Percentiles rank a stretch among this genome's conserved stretches.
These are phyloP conservation scores for Zeus faber DNA, from an alignment of 2,113 vertebrate genomes.

Conservation along the genomic window DNA sequence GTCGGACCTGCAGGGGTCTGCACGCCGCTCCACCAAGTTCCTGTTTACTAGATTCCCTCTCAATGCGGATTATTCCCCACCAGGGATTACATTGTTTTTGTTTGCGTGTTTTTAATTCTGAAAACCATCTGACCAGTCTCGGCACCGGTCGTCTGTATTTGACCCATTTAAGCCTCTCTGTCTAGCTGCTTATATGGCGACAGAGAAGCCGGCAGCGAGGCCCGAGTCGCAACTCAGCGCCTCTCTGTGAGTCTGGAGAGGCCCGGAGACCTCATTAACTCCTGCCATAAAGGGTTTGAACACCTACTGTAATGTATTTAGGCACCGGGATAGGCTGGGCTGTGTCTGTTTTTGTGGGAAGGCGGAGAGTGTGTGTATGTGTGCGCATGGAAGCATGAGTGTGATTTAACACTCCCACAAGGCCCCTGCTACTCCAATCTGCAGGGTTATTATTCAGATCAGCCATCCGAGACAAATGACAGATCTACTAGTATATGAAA, in stretches of 20 bases:
- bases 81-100: not conserved
- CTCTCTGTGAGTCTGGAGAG: conserved; percentile 23
- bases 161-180: conserved; percentile 19
- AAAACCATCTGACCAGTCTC: conserved; percentile 18
- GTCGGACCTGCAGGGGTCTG: not conserved
- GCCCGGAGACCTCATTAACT: conserved; percentile 45
- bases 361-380: conserved; percentile 29
- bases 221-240: not conserved
- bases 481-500: conserved; percentile 41
- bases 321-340: conserved; percentile 13
- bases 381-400: conserved; percentile 25
- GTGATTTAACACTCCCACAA: conserved; percentile 56
- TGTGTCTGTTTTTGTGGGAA: conserved; percentile 26
- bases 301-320: conserved; percentile 22
- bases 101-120: conserved; percentile 6
- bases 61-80: too few relatives aligned
- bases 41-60: not conserved
- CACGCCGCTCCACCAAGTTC: not conserved
- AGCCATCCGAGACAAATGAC: conserved; percentile 53
- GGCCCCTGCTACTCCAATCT: conserved; percentile 45
- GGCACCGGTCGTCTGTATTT: conserved; percentile 1
- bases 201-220: conserved; percentile 1
- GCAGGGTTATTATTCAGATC: conserved; percentile 54
- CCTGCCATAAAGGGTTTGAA: conserved; percentile 9
- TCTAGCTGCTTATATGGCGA: conserved; percentile 8